Percentiles rank a stretch among this genome's conserved stretches.
Conservation (phyloP, 2,888 invertebrate species). For the Sthenelais limicola region DNA sequence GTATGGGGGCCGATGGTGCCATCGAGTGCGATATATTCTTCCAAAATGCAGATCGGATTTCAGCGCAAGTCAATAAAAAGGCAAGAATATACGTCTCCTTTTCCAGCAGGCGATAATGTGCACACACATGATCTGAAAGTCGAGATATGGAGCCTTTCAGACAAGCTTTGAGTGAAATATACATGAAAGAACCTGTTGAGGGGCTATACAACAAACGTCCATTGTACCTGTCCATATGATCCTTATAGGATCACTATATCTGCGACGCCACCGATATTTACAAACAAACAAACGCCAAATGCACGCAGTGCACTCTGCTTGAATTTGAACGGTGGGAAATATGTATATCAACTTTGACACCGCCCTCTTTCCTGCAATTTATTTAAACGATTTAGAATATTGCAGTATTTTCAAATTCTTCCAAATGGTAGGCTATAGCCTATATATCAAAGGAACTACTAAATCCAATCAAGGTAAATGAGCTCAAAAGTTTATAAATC, state of each 20-base stretch:
- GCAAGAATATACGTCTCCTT: conserved; percentile 10
- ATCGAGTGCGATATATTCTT: conserved; percentile 22
- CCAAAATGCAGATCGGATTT: conserved; percentile 9
- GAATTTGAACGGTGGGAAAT: no score
- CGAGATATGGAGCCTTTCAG: not conserved
- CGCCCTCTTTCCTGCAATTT: no score
- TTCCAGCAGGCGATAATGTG: conserved; percentile 21
- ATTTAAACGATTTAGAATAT: no score
- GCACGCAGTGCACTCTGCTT: no score
- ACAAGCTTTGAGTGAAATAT: not conserved
- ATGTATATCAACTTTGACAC: no score
- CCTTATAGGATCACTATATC: conserved; percentile 25
- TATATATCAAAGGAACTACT: no score
- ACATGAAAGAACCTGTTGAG: not conserved
- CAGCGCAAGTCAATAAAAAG: conserved; percentile 27
- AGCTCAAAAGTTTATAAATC: no score
- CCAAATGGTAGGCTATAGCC: no score
- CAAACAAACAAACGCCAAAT: conserved; percentile 31
- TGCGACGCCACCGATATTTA: conserved; percentile 17
- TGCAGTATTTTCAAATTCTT: no score
- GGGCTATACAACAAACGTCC: not conserved
- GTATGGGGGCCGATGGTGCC: no score
- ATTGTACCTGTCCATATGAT: conserved; percentile 14
- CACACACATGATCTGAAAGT: not conserved
- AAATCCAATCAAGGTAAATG: no score